Evolutionary conservation across 2,888 invertebrate genomes (phyloP).

Genomic region (Orthosia incerta): DNA sequence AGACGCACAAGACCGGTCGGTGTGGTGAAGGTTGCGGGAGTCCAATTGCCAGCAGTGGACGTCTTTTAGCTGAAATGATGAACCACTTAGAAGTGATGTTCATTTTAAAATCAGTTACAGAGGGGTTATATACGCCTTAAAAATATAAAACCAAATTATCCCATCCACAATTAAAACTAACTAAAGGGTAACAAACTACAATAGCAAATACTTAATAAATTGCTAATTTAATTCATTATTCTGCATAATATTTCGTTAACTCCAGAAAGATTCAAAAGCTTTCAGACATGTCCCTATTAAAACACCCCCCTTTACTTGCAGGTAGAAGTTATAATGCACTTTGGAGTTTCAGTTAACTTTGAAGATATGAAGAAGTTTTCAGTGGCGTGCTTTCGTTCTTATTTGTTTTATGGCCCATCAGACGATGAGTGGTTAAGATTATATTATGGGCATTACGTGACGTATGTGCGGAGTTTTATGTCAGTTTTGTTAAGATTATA

Average conservation of each 20-base stretch:
- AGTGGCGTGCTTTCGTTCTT: conserved; percentile 62
- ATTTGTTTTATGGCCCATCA: conserved; percentile 73
- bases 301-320: conserved; percentile 64
- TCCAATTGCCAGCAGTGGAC: too few relatives aligned
- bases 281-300: conserved; percentile 73
- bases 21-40: too few relatives aligned
- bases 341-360: conserved; percentile 74
- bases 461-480: too few relatives aligned
- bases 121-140: too few relatives aligned
- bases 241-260: conserved; percentile 67
- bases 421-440: conserved; percentile 19
- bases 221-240: conserved; percentile 68
- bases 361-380: conserved; percentile 78
- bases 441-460: conserved; percentile 14
- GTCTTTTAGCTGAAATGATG: too few relatives aligned
- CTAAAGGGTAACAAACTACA: conserved; percentile 16
- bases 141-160: background rate
- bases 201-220: conserved; percentile 50
- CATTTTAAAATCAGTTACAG: too few relatives aligned
- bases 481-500: conserved; percentile 10
- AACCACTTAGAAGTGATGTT: too few relatives aligned
- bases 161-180: background rate
- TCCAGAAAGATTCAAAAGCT: conserved; percentile 75
- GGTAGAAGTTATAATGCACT: conserved; percentile 84
- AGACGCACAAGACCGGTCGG: too few relatives aligned